phyloP scores from a whole-genome alignment of 2,797 vertebrate species.

The Lindbergichthys nudifrons region DNA sequence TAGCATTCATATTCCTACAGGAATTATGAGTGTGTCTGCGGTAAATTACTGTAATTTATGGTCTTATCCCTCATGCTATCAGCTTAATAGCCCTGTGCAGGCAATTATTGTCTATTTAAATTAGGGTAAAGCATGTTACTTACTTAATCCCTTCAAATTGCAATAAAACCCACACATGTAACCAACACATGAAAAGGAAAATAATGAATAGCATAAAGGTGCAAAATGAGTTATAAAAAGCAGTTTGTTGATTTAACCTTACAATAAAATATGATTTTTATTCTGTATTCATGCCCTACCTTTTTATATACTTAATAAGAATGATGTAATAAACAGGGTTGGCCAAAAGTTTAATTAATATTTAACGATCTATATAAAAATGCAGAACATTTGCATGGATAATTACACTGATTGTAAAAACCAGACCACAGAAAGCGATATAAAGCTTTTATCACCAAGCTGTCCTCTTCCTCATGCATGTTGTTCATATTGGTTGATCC shows the following conservation, averaged over 20 bases:
- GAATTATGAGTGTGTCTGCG: conserved; percentile 57
- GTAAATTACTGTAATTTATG: conserved; percentile 67
- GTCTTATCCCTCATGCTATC: conserved; percentile 51
- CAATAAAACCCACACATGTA: background rate
- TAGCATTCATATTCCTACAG: conserved; percentile 55
- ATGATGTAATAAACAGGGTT: background rate
- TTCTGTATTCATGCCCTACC: background rate
- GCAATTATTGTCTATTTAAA: conserved; percentile 58
- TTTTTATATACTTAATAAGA: background rate
- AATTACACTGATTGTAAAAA: too few relatives aligned
- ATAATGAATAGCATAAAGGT: background rate
- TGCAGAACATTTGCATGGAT: background rate
- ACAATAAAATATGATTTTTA: background rate
- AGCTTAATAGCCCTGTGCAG: conserved; percentile 46
- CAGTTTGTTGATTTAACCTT: background rate
- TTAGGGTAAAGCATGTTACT: conserved; percentile 54
- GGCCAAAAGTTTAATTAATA: background rate
- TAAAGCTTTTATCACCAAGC: background rate
- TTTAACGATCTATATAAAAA: background rate
- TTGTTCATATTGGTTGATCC: background rate
- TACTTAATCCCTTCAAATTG: conserved; percentile 25
- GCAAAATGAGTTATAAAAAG: background rate
- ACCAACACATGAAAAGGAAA: background rate
- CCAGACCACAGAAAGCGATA: background rate
- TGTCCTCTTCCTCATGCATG: conserved; percentile 9